Evolutionary conservation across 2,113 vertebrate genomes (phyloP).

Genomic region (Platysternon megacephalum): DNA sequence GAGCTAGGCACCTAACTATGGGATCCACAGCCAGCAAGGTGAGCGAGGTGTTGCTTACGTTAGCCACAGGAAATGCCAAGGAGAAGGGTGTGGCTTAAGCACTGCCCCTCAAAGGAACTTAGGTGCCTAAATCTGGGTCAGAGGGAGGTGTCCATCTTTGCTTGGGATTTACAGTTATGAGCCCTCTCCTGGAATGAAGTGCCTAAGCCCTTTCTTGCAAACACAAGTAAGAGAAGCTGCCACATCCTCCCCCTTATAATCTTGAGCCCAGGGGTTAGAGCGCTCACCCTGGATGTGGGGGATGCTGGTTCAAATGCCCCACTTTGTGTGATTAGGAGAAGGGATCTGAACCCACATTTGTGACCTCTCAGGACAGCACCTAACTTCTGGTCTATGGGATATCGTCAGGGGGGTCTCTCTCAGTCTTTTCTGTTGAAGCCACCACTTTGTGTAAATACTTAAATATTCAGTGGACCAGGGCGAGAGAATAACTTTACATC

Average conservation of each 20-base stretch:
- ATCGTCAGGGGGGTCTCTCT: not conserved
- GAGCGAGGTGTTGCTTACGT: not conserved
- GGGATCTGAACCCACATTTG: not conserved
- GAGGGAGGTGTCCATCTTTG: not conserved
- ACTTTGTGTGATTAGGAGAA: not conserved
- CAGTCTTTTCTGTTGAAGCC: not conserved
- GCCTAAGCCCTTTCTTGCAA: not conserved
- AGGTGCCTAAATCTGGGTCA: not conserved
- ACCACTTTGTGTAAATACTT: not conserved
- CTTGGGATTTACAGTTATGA: not conserved
- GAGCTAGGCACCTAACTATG: not conserved
- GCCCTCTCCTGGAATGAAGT: not conserved
- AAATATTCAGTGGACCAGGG: not conserved
- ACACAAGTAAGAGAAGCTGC: not conserved
- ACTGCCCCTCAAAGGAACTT: not conserved
- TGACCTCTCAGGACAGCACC: not conserved
- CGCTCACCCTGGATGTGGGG: not conserved
- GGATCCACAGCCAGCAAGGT: not conserved
- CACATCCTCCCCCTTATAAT: not conserved
- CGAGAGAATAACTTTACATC: too few relatives aligned
- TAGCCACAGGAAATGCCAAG: not conserved
- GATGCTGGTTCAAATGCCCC: not conserved
- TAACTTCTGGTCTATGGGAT: not conserved
- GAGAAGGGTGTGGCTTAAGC: not conserved
- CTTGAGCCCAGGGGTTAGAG: not conserved